phyloP scores from a whole-genome alignment of 2,888 invertebrate genomes.

The Psylliodes chrysocephalus region DNA sequence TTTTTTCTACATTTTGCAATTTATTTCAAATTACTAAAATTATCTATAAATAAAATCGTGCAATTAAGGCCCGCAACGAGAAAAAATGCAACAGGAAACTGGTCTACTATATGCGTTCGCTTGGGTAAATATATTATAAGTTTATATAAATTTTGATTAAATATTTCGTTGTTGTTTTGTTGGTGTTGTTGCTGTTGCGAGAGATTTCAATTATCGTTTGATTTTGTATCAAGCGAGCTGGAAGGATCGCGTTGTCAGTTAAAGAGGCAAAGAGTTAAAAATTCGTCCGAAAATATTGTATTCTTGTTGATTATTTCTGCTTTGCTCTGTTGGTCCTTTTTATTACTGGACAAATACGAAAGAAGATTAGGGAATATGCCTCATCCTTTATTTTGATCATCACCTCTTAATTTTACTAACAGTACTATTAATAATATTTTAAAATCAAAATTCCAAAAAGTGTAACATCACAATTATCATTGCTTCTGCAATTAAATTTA shows the following conservation, averaged over 20 bases:
- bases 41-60: conserved; percentile 54
- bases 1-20: conserved; percentile 53
- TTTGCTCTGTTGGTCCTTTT: too few relatives aligned
- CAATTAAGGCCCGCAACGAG: conserved; percentile 44
- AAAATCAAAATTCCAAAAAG: too few relatives aligned
- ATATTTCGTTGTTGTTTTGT: conserved; percentile 20
- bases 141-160: conserved; percentile 42
- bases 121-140: conserved; percentile 39
- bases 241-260: conserved; percentile 9
- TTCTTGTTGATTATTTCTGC: too few relatives aligned
- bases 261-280: too few relatives aligned
- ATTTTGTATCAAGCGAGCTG: conserved; percentile 14
- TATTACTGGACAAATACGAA: too few relatives aligned
- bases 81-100: conserved; percentile 46
- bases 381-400: too few relatives aligned
- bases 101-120: conserved; percentile 40
- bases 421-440: too few relatives aligned
- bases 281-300: too few relatives aligned
- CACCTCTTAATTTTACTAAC: too few relatives aligned
- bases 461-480: too few relatives aligned
- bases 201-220: conserved; percentile 27
- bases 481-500: too few relatives aligned
- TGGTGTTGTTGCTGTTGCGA: conserved; percentile 5
- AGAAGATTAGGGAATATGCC: too few relatives aligned
- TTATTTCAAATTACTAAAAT: conserved; percentile 53